Evolutionary conservation across 64 coral and sea anemone genomes (phyloP).

Genomic region (Pachyseris speciosa): DNA sequence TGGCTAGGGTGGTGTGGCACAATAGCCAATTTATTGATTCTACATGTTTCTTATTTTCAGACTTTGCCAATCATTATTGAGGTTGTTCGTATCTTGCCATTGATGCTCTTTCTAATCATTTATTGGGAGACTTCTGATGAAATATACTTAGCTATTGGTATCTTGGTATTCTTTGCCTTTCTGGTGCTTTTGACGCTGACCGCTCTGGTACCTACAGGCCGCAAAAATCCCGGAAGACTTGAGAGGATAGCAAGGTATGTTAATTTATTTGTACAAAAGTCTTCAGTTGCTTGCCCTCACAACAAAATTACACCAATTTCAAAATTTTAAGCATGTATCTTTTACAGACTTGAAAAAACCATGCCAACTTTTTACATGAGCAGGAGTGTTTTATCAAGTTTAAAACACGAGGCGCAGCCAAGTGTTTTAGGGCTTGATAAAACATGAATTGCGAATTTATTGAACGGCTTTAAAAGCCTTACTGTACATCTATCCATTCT

Average conservation of each 20-base stretch:
- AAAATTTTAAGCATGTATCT: too few species aligned
- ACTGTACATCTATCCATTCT: too few species aligned
- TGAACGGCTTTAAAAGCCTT: too few species aligned
- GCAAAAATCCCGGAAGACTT: slow-evolving; percentile 13
- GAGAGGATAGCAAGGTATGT: slow-evolving; percentile 25
- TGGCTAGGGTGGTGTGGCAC: too few species aligned
- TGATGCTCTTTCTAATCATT: neutral
- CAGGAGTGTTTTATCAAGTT: too few species aligned
- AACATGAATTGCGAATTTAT: too few species aligned
- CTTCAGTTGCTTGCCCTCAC: too few species aligned
- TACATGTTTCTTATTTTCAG: neutral
- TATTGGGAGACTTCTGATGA: neutral
- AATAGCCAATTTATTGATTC: neutral
- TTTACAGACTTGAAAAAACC: too few species aligned
- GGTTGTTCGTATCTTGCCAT: slow-evolving; percentile 1
- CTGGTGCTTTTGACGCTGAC: slow-evolving; percentile 4
- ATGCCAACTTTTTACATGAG: too few species aligned
- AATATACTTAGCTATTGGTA: neutral
- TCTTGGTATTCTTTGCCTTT: slow-evolving; percentile 3
- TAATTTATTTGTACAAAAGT: neutral
- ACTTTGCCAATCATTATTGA: neutral
- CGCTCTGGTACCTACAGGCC: slow-evolving; percentile 2
- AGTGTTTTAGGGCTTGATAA: too few species aligned
- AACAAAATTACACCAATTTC: too few species aligned
- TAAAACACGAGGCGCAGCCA: too few species aligned